Evolutionary conservation across 2,888 invertebrate species (phyloP), one percentile per base, ranked within the genome.

Genomic region (Caenorhabditis zanzibari): DNA sequence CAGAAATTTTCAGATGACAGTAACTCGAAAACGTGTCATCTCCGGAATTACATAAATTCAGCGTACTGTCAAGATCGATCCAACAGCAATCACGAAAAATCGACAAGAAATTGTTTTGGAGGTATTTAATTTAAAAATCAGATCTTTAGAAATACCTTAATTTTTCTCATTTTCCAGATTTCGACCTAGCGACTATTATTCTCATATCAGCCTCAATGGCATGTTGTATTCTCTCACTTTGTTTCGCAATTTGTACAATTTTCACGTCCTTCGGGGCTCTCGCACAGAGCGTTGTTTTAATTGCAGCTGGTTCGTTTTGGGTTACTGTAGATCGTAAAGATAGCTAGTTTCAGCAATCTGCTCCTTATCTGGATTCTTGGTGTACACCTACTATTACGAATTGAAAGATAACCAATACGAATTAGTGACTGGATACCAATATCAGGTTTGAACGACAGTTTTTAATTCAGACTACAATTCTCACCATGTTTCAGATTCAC

Each of bases 311-410:
- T 88, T 16, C 56, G 74, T 49, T 72, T 32, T 16, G 16, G 2
- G 19, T 19, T 47, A 47, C 47, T 19, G 47, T 47, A 47, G 19
- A 47, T 47, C 19, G n/a, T 19, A 19, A 16, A 14, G 16, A 4
- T 16, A 44, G 1, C 14, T 16, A 10, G n/a, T 44, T 16, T n/a
- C 69, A 88, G 89, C 85, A 0, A 79, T 89, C 5, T 88, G 85
- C 52, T 69, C 85, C 0, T 19, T 76, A 2, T 77, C 85, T n/a
- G 89, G 86, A 41, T 89, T 86, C 58, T 49, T 84, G 10, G 79
- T 81, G 35, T 89, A 89, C 77, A 89, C 88, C 0, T 89, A 87
- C 47, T 84, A 76, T 71, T 86, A 86, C 49, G 89, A 89, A 47
- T 63, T 88, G 47, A 86, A 85, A n/a, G 88, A 88, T 19, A 85